Conservation (phyloP, 2,888 invertebrate genomes). For the Patella caerulea region DNA sequence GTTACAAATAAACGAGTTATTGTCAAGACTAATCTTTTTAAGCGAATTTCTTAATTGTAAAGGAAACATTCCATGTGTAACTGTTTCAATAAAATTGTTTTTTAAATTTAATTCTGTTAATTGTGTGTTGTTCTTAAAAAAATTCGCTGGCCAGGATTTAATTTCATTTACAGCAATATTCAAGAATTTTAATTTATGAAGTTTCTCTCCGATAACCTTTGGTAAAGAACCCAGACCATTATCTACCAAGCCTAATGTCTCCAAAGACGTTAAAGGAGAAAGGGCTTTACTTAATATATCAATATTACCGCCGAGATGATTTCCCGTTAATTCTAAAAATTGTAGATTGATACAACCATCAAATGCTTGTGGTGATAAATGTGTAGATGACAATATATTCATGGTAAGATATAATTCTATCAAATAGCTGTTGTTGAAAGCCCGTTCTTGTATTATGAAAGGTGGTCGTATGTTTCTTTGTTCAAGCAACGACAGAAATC, state of each 20-base stretch:
- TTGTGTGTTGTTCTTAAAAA: background rate
- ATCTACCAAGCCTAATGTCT: background rate
- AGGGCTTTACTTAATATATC: background rate
- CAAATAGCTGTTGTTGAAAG: background rate
- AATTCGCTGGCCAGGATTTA: background rate
- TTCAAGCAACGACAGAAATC: too few relatives aligned
- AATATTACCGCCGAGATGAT: background rate
- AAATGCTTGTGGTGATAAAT: background rate
- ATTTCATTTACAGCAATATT: background rate
- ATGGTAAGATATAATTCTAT: background rate
- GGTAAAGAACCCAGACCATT: background rate
- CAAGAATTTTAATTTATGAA: background rate
- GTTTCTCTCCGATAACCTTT: background rate
- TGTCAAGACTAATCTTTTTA: conserved; percentile 74
- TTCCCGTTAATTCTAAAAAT: background rate
- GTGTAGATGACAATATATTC: background rate
- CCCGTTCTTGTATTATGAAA: background rate
- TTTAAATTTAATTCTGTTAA: background rate
- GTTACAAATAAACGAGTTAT: conserved; percentile 78
- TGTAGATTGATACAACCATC: background rate
- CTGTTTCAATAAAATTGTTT: background rate
- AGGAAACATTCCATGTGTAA: background rate
- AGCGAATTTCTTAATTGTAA: conserved; percentile 8
- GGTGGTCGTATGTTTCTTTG: background rate
- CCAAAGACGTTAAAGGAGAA: background rate